Evolutionary conservation across 2,888 invertebrate genomes (phyloP), one percentile per base, ranked within the genome.

Genomic region (Argyra leucocephala): DNA sequence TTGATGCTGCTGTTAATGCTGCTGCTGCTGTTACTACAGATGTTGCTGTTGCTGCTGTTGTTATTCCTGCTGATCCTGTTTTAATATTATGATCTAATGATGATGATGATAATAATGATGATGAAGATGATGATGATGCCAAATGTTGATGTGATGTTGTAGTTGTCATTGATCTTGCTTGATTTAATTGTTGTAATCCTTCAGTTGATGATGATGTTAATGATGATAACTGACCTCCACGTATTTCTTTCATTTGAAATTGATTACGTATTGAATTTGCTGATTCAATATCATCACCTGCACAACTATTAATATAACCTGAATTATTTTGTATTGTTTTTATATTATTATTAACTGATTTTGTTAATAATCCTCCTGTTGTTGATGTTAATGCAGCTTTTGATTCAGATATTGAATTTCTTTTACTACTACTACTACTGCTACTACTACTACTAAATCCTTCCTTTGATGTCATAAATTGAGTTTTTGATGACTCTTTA

Each of bases 1-100:
- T n/a, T n/a, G n/a, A n/a, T n/a, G n/a, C n/a, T n/a, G n/a, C n/a
- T n/a, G n/a, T n/a, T n/a, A n/a, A n/a, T n/a, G n/a, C n/a, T 59
- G 90, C 86, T 61, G 91, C 89, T 66, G 90, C 88, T 86, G 77
- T 90, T 91, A 76, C 91, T 90, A 71, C 88, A 89, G 77, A 93
- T 91, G 77, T 93, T 90, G 71, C 88, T 88, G 77, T 93, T 91
- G 77, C 93, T n/a, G n/a, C n/a, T n/a, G n/a, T n/a, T n/a, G n/a
- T n/a, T n/a, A n/a, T n/a, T n/a, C n/a, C n/a, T n/a, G n/a, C n/a
- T n/a, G n/a, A n/a, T n/a, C n/a, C n/a, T n/a, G n/a, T n/a, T n/a
- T n/a, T n/a, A n/a, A n/a, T n/a, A n/a, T n/a, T n/a, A n/a, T n/a
- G n/a, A n/a, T n/a, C n/a, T n/a, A n/a, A n/a, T n/a, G n/a, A n/a